Evolutionary conservation across 2,113 vertebrate genomes (phyloP).

Genomic region (Poeciliopsis retropinna): DNA sequence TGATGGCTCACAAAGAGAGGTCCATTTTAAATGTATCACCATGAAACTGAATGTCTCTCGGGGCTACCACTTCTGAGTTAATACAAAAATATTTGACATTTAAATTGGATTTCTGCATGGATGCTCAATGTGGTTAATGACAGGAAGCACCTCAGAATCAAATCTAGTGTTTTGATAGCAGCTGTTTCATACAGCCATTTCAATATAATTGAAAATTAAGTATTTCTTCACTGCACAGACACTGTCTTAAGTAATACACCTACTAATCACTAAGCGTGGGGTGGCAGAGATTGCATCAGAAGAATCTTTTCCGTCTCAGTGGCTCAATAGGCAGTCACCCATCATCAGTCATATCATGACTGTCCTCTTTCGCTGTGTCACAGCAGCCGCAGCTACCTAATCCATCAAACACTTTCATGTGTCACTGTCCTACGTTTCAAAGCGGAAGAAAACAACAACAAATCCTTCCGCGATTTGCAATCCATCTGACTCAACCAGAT

Average conservation of each 20-base stretch:
- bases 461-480: constrained; percentile 55
- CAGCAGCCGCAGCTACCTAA: constrained; percentile 56
- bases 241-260: constrained; percentile 7
- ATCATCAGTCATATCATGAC: constrained; percentile 68
- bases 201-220: constrained; percentile 8
- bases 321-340: constrained; percentile 58
- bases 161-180: constrained; percentile 23
- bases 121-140: constrained; percentile 2
- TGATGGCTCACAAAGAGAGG: constrained; percentile 23
- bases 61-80: constrained; percentile 33
- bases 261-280: constrained; percentile 3
- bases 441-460: constrained; percentile 49
- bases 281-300: constrained; percentile 15
- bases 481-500: constrained; percentile 65
- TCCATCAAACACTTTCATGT: constrained; percentile 70
- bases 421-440: constrained; percentile 54
- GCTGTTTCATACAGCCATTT: background rate
- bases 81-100: constrained; percentile 34
- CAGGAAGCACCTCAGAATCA: background rate
- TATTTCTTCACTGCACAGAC: constrained; percentile 1
- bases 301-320: constrained; percentile 39
- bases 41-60: constrained; percentile 9
- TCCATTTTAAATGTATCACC: constrained; percentile 36
- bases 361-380: constrained; percentile 65
- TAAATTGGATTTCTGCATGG: constrained; percentile 15